Conservation (phyloP, 2,113 vertebrate species). For the Mohoua ochrocephala region DNA sequence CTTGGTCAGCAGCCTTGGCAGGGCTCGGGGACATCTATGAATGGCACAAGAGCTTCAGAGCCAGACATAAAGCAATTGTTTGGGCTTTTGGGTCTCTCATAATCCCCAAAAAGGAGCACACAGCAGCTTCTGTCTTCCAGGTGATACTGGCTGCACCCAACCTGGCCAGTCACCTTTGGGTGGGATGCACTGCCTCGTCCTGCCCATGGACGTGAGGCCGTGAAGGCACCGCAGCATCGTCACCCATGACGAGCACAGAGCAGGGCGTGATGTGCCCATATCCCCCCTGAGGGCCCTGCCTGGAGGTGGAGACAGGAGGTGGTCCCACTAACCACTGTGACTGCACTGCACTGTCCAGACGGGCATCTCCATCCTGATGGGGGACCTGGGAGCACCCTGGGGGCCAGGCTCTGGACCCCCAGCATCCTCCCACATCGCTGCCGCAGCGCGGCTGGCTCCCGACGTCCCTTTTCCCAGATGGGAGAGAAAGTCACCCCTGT, state of each 20-base stretch:
- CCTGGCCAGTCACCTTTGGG: not conserved
- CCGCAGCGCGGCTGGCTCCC: not conserved
- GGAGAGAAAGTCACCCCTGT: slow-evolving; percentile 80
- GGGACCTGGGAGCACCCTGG: not conserved
- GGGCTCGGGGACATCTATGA: not conserved
- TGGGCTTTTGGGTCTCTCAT: not conserved
- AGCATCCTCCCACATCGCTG: not conserved
- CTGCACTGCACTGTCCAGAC: not conserved
- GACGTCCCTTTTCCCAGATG: slow-evolving; percentile 72
- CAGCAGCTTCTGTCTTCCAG: not conserved
- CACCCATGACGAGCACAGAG: fast-evolving
- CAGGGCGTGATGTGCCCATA: fast-evolving
- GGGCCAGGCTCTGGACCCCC: not conserved
- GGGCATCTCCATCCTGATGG: not conserved
- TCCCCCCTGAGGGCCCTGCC: not conserved
- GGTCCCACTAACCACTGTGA: not conserved
- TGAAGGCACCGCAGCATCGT: fast-evolving
- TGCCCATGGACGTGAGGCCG: fast-evolving
- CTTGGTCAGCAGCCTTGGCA: not conserved
- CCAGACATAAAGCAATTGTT: not conserved
- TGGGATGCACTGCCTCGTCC: not conserved
- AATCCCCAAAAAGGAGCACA: not conserved
- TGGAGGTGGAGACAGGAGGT: fast-evolving
- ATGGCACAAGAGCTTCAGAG: not conserved
- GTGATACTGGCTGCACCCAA: not conserved